Conservation (phyloP, 2,797 vertebrate species). For the Ctenopoma kingsleyae region DNA sequence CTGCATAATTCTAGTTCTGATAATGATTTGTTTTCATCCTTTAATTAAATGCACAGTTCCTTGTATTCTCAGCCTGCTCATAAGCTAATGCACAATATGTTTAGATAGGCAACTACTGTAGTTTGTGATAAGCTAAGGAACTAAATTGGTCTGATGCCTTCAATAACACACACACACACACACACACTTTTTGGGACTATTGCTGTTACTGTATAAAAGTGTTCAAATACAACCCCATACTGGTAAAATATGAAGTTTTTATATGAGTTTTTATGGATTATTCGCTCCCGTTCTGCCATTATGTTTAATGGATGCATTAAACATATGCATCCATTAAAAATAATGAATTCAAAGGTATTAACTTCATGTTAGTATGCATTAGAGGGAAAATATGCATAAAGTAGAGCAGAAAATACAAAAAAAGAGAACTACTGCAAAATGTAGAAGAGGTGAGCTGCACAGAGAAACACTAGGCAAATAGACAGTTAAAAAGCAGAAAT, state of each 20-base stretch:
- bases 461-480: not conserved
- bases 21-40: slow-evolving; percentile 5
- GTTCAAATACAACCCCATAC: not conserved
- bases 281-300: slow-evolving; percentile 30
- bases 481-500: slow-evolving; percentile 14
- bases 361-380: slow-evolving; percentile 9
- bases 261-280: slow-evolving; percentile 34
- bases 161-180: not conserved
- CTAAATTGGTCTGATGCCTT: not conserved
- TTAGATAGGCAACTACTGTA: not conserved
- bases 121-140: not conserved
- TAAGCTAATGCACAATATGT: slow-evolving; percentile 4
- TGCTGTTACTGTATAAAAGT: slow-evolving; percentile 10
- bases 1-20: not conserved
- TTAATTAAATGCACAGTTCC: slow-evolving; percentile 12
- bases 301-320: slow-evolving; percentile 31
- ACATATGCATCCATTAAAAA: slow-evolving; percentile 26
- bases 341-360: slow-evolving; percentile 22
- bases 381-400: slow-evolving; percentile 1
- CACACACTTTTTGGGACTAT: not conserved
- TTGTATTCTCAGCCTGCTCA: slow-evolving; percentile 3
- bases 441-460: not conserved
- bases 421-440: not conserved
- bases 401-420: not conserved
- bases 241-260: slow-evolving; percentile 14